Percentiles rank a stretch among this genome's conserved stretches.
phyloP scores from a whole-genome alignment of 2,888 invertebrate species.

The Linyphia triangularis region DNA sequence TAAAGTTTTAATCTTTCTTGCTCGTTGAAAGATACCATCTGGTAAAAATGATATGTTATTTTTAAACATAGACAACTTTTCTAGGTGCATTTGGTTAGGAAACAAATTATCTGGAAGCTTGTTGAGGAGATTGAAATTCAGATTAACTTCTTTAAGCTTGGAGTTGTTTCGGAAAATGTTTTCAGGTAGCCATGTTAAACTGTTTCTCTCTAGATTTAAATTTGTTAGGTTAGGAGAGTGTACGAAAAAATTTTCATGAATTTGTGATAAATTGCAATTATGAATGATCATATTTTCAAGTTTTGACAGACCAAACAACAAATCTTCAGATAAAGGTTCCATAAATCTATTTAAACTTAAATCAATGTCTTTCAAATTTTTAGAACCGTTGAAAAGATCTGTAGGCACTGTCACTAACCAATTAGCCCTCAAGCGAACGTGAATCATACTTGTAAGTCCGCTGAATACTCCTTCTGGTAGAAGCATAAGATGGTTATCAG shows the following conservation, averaged over 20 bases:
- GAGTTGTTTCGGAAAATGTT: conserved; percentile 74
- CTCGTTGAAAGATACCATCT: conserved; percentile 47
- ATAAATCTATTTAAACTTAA: conserved; percentile 79
- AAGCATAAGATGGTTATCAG: conserved; percentile 65
- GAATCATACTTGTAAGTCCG: conserved; percentile 52
- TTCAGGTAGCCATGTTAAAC: conserved; percentile 83
- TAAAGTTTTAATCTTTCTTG: conserved; percentile 59
- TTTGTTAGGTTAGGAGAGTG: conserved; percentile 85
- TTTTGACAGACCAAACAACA: conserved; percentile 32
- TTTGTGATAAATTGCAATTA: conserved; percentile 81
- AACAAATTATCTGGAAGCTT: conserved; percentile 37
- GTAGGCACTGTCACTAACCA: conserved; percentile 60
- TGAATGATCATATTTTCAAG: conserved; percentile 58
- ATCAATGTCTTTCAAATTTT: conserved; percentile 82
- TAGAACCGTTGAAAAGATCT: conserved; percentile 68
- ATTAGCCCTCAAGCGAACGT: conserved; percentile 55
- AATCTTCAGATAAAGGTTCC: conserved; percentile 78
- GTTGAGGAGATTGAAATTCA: conserved; percentile 74
- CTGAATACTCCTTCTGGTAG: conserved; percentile 56
- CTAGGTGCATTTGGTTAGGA: conserved; percentile 50
- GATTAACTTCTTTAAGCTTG: conserved; percentile 74
- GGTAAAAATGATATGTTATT: conserved; percentile 69
- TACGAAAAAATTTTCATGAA: conserved; percentile 84
- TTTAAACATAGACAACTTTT: conserved; percentile 58
- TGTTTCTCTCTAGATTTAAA: conserved; percentile 85